These are phyloP conservation scores for Platalea minor DNA, from an alignment of 2,797 vertebrate species.

Conservation along the genomic window DNA sequence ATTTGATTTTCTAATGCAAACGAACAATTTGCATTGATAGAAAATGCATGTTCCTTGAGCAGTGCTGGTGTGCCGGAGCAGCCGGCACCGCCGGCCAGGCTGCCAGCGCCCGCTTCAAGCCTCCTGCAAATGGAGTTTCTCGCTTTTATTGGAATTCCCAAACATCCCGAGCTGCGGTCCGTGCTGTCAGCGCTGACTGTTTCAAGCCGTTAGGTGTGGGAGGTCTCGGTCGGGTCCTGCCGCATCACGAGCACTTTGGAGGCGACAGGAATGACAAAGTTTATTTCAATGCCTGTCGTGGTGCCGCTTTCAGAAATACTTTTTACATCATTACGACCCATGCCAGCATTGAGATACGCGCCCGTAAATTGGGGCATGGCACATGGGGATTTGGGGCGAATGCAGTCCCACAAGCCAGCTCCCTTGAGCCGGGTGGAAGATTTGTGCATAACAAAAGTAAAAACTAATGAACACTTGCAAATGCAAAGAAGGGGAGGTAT, in stretches of 20 bases:
- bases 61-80: fast-evolving
- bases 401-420: background rate
- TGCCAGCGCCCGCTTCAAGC: fast-evolving
- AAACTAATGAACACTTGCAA: background rate
- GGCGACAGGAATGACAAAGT: background rate
- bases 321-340: fast-evolving
- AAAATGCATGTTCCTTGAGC: background rate
- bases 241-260: fast-evolving
- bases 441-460: background rate
- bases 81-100: fast-evolving
- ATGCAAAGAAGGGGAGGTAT: background rate
- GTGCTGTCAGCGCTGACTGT: fast-evolving
- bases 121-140: background rate
- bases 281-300: fast-evolving
- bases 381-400: fast-evolving
- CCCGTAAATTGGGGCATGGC: background rate
- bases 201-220: fast-evolving
- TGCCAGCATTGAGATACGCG: fast-evolving
- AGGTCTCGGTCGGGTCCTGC: background rate
- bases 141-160: background rate
- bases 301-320: background rate
- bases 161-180: fast-evolving
- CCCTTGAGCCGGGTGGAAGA: background rate
- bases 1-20: constrained; percentile 35
- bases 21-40: background rate